Evolutionary conservation across 1,140 invertebrate genomes (phyloP).

Genomic region (Mya arenaria): DNA sequence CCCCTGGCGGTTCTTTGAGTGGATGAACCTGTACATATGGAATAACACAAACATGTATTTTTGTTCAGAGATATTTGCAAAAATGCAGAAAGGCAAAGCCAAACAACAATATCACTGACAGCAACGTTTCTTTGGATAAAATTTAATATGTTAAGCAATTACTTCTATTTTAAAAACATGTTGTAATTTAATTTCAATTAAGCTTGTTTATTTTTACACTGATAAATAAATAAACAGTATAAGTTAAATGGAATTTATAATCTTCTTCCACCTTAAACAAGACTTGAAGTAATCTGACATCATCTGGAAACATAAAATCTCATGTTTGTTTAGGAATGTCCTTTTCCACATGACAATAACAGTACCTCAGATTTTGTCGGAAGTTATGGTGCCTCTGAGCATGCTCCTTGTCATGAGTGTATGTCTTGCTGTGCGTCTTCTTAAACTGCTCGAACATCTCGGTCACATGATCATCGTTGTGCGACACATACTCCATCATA

Average conservation of each 20-base stretch:
- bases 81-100: too few species aligned
- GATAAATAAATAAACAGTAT: background rate
- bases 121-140: too few species aligned
- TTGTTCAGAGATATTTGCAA: too few species aligned
- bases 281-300: too few species aligned
- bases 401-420: constrained; percentile 86
- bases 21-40: constrained; percentile 87
- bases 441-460: constrained; percentile 91
- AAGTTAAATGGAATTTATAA: too few species aligned
- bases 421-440: constrained; percentile 87
- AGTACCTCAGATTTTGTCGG: constrained; percentile 89
- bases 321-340: too few species aligned
- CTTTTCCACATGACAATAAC: too few species aligned
- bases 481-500: constrained; percentile 92
- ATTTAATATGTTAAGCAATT: too few species aligned
- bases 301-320: too few species aligned
- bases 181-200: background rate
- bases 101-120: too few species aligned
- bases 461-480: constrained; percentile 87
- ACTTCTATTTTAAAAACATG: background rate
- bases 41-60: background rate
- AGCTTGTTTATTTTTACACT: background rate
- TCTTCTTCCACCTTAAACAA: too few species aligned
- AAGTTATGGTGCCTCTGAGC: constrained; percentile 89
- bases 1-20: constrained; percentile 91